Conservation (phyloP, 2,888 invertebrate species). For the Eupsilia transversa region DNA sequence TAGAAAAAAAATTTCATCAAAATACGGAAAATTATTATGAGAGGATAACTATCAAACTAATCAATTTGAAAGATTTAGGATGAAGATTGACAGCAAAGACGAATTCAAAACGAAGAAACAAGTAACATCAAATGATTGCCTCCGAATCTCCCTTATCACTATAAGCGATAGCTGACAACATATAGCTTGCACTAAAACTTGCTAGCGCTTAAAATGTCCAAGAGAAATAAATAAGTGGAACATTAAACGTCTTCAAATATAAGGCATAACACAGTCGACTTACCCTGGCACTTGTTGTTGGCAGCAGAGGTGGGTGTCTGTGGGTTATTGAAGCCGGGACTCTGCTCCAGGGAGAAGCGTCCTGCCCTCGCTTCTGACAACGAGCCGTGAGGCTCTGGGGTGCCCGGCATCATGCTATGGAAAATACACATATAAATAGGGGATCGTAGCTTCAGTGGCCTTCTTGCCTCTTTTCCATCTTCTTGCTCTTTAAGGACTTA, state of each 20-base stretch:
- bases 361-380: conserved; percentile 86
- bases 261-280: conserved; percentile 4
- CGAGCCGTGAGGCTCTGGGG: conserved; percentile 87
- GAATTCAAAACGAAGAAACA: neutral
- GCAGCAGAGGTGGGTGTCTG: conserved; percentile 86
- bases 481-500: neutral
- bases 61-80: neutral
- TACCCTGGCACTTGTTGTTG: conserved; percentile 82
- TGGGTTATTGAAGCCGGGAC: conserved; percentile 89
- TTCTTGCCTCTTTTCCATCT: neutral
- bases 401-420: conserved; percentile 88
- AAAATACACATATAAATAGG: neutral
- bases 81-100: neutral
- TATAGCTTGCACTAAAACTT: neutral
- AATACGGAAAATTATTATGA: neutral
- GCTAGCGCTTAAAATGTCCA: neutral
- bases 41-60: neutral
- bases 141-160: neutral
- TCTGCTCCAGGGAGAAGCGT: conserved; percentile 88
- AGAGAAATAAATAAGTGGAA: neutral
- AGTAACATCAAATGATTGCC: neutral
- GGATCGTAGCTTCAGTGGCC: too few species aligned
- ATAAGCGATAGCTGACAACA: neutral
- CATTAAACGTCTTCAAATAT: neutral
- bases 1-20: neutral